Evolutionary conservation across 1,140 invertebrate genomes (phyloP), one percentile per base, ranked within the genome.

Genomic region (Phenacoccus solenopsis): DNA sequence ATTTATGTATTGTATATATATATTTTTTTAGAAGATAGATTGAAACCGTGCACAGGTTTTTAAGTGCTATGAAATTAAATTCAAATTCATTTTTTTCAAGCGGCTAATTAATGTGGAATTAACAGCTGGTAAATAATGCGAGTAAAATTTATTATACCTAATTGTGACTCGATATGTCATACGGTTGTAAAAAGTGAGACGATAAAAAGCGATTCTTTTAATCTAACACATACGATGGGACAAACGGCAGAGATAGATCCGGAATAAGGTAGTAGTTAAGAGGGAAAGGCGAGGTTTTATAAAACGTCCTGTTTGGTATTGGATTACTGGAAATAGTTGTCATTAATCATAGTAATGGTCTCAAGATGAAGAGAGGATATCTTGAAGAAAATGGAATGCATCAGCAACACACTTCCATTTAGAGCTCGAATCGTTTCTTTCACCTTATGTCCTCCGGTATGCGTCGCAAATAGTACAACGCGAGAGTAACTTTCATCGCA

Each of bases 231-330:
- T 64, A 24, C 9, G 56, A 27, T 4, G 20, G 21, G 25, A n/a
- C 3, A 49, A 10, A 16, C 12, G 25, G 21, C 16, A 22, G 59
- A 24, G 59, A 3, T 10, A 38, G 32, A 38, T 9, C n/a, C 32
- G n/a, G n/a, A n/a, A 49, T 10, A 49, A 16, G 38, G 59, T 27
- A 64, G 25, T 27, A 27, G 22, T 64, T 27, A 64, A 64, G 59
- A 64, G 21, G 59, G 20, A 49, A 32, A 5, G 20, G 59, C 21
- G 59, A 64, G 20, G 59, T 64, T 64, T 64, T 64, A 64, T 64
- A 64, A 64, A 64, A 64, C 25, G 59, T 64, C 59, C 59, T 64
- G 59, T 49, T 64, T 64, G n/a, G n/a, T n/a, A 64, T 64, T 64
- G 59, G 59, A 22, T 64, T 64, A 25, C 59, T 24, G 59, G 59